Percentiles rank a stretch among this genome's conserved stretches.
Evolutionary conservation across 2,113 vertebrate species (phyloP).

Genomic region (Rhynchomys soricoides): DNA sequence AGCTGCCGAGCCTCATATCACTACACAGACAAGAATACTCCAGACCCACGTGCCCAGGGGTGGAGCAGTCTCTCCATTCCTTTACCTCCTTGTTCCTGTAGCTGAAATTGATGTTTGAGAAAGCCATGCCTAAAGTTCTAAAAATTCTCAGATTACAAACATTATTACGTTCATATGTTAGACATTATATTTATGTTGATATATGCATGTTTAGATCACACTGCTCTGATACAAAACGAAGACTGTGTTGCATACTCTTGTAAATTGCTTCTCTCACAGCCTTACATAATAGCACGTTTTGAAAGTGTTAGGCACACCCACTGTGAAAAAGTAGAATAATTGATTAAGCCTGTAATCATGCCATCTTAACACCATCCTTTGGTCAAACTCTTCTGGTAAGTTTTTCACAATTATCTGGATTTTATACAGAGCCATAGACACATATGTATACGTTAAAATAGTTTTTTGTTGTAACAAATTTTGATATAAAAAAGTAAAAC

Average conservation of each 20-base stretch:
- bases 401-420: background rate
- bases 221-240: background rate
- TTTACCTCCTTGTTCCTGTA: background rate
- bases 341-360: background rate
- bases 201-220: background rate
- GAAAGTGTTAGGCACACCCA: background rate
- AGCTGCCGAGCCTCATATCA: background rate
- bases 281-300: background rate
- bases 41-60: background rate
- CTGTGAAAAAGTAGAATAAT: background rate
- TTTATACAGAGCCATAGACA: background rate
- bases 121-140: background rate
- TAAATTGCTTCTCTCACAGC: background rate
- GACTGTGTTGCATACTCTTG: background rate
- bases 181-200: background rate
- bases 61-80: background rate
- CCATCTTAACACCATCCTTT: background rate
- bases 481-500: background rate
- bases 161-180: background rate
- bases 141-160: background rate
- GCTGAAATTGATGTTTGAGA: slow-evolving; percentile 11
- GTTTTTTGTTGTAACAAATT: background rate
- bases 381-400: background rate
- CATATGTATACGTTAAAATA: background rate
- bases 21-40: background rate